Evolutionary conservation across 2,888 invertebrate genomes (phyloP).

Genomic region (Volucella inanis): DNA sequence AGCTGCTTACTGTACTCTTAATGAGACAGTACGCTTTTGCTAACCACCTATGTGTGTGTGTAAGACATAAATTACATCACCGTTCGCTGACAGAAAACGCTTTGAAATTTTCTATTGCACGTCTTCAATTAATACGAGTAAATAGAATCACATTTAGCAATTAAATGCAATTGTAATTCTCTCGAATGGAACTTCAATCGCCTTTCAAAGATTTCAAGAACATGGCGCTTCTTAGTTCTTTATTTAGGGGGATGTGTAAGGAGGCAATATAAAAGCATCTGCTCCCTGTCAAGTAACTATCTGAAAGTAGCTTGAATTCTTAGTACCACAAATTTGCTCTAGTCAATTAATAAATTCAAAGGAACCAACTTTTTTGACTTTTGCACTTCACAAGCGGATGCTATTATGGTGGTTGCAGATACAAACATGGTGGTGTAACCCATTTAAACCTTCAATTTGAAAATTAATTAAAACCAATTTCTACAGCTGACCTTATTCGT

Average conservation of each 20-base stretch:
- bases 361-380: slow-evolving; percentile 52
- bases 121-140: too few relatives aligned
- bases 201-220: too few relatives aligned
- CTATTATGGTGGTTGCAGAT: neutral
- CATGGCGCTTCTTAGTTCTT: too few relatives aligned
- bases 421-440: slow-evolving; percentile 1
- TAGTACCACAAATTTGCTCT: slow-evolving; percentile 63
- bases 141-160: too few relatives aligned
- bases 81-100: too few relatives aligned
- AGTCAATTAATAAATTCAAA: slow-evolving; percentile 44
- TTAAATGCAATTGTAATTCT: too few relatives aligned
- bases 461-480: slow-evolving; percentile 71
- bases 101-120: too few relatives aligned
- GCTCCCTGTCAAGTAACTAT: slow-evolving; percentile 64
- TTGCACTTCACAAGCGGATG: slow-evolving; percentile 8
- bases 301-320: slow-evolving; percentile 65
- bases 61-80: too few relatives aligned
- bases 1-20: too few relatives aligned
- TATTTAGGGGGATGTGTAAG: neutral
- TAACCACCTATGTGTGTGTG: too few relatives aligned
- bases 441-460: slow-evolving; percentile 59
- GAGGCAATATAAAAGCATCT: slow-evolving; percentile 65
- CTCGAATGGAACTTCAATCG: too few relatives aligned
- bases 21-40: too few relatives aligned
- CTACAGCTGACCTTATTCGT: slow-evolving; percentile 61